Evolutionary conservation across 1,140 invertebrate species (phyloP), one percentile per base, ranked within the genome.

Genomic region (Eumeta japonica): DNA sequence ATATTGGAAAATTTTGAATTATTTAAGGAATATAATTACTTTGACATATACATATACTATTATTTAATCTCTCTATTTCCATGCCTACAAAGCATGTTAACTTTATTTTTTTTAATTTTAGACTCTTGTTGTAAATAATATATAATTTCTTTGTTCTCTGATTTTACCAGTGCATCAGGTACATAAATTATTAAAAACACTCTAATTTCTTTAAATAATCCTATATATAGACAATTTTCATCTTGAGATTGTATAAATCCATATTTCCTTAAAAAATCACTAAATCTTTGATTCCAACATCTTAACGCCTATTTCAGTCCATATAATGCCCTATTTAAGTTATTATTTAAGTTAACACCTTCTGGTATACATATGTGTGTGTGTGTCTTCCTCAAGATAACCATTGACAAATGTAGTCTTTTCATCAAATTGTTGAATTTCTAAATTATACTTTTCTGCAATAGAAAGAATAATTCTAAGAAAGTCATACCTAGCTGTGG

Each of bases 381-480:
- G n/a, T n/a, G 72, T 56, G 15, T 55, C 42, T 38, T 72, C 59
- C 3, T 63, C 42, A 4, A 73, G 28, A n/a, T 56, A 28, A 10
- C 64, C 65, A 52, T 75, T 42, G 1, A 76, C 33, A 43, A 73
- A 78, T 2, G 75, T 75, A 38, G 65, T 64, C 45, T 60, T 68
- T 2, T 78, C 55, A 53, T 78, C 70, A 36, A 78, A 62, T 33
- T 76, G 64, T 19, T 40, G 20, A 10, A 78, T 45, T 10, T 56
- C 15, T 16, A 58, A 46, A 27, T 63, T 48, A 35, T 68, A 28
- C 37, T 52, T 31, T 5, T 56, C 57, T 31, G 63, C 51, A 37
- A 76, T 52, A 31, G 50, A 46, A 10, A 78, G 35, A n/a, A 78
- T n/a, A 16, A 55, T 28, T 41, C 75, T 45, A 19, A 79, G 47